Conservation (phyloP, 2,888 invertebrate genomes). For the Capitulum mitella region DNA sequence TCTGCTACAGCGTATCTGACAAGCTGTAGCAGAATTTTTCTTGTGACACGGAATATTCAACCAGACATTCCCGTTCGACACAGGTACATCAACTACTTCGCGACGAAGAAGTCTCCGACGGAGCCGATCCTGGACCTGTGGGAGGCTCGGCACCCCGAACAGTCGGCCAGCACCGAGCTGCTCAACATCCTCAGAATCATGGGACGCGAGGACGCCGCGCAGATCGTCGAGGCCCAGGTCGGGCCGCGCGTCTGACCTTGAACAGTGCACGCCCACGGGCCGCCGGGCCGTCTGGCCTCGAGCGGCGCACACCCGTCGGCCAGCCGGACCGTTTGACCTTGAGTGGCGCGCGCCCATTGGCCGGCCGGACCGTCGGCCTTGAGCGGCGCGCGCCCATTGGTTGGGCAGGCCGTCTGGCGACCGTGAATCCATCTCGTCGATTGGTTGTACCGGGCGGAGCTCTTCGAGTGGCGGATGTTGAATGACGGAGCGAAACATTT, state of each 20-base stretch:
- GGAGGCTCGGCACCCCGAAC: conserved; percentile 82
- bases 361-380: neutral
- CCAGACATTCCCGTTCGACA: too few relatives aligned
- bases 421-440: too few relatives aligned
- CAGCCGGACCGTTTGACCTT: neutral
- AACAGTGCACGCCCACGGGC: neutral
- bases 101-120: conserved; percentile 90
- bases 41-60: too few relatives aligned
- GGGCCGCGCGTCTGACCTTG: conserved; percentile 46
- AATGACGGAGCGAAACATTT: too few relatives aligned
- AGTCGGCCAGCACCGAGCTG: conserved; percentile 72
- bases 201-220: conserved; percentile 77
- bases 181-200: conserved; percentile 76
- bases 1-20: too few relatives aligned
- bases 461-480: too few relatives aligned
- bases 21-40: too few relatives aligned
- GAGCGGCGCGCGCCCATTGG: neutral
- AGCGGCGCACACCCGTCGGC: neutral
- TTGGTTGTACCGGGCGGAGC: too few relatives aligned
- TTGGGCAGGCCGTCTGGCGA: too few relatives aligned
- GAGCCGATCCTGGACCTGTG: conserved; percentile 90
- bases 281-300: too few relatives aligned
- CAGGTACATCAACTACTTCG: conserved; percentile 89
- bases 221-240: conserved; percentile 63
- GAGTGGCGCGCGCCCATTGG: neutral